These are phyloP conservation scores for Prietella phreatophila DNA, from an alignment of 2,113 vertebrate species.

Conservation along the genomic window DNA sequence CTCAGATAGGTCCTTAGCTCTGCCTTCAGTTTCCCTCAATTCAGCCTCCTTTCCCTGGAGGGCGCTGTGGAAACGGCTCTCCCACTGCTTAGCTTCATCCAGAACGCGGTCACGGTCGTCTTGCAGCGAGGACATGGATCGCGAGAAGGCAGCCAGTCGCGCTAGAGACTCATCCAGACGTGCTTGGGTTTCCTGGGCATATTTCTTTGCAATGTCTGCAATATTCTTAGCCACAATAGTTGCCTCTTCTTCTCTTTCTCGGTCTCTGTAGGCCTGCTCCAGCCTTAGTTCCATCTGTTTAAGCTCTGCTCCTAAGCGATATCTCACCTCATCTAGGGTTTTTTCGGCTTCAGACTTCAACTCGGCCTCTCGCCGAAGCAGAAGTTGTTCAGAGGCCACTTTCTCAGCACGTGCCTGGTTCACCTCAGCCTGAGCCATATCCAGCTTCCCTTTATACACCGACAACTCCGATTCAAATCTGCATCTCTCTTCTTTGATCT, in stretches of 20 bases:
- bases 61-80: constrained; percentile 81
- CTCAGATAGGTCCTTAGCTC: constrained; percentile 72
- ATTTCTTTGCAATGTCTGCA: constrained; percentile 72
- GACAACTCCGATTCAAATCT: constrained; percentile 75
- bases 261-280: constrained; percentile 76
- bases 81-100: constrained; percentile 89
- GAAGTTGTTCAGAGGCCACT: constrained; percentile 64
- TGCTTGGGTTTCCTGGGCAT: constrained; percentile 76
- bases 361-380: constrained; percentile 69
- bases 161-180: constrained; percentile 84
- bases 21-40: constrained; percentile 76
- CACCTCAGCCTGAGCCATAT: constrained; percentile 78
- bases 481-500: constrained; percentile 70
- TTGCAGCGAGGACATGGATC: constrained; percentile 95
- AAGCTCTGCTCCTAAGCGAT: constrained; percentile 78
- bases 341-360: constrained; percentile 82
- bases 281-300: constrained; percentile 82
- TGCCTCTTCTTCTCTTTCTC: constrained; percentile 70
- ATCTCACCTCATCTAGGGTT: constrained; percentile 81
- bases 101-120: constrained; percentile 91
- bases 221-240: constrained; percentile 68
- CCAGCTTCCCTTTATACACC: constrained; percentile 72
- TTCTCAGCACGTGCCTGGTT: constrained; percentile 77
- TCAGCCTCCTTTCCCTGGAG: constrained; percentile 89
- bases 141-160: constrained; percentile 87